Evolutionary conservation across 2,888 invertebrate species (phyloP).

Genomic region (Gasteruption jaculator): DNA sequence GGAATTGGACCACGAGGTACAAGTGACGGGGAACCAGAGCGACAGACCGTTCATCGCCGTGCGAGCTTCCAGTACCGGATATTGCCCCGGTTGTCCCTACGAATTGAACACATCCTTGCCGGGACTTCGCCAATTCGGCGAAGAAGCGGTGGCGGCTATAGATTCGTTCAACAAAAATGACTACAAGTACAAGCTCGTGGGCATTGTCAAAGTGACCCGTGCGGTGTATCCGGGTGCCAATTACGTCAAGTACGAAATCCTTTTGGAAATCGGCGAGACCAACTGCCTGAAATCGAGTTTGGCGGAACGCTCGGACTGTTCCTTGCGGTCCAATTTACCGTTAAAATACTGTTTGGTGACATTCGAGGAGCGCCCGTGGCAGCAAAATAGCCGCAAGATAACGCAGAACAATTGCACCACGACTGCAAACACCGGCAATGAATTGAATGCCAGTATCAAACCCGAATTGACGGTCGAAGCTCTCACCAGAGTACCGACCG

Average conservation of each 20-base stretch:
- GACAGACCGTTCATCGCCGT: constrained; percentile 43
- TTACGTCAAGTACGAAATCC: constrained; percentile 39
- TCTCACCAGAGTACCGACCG: constrained; percentile 20
- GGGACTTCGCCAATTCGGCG: constrained; percentile 37
- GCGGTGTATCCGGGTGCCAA: constrained; percentile 39
- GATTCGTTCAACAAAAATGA: constrained; percentile 37
- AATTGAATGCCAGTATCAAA: constrained; percentile 25
- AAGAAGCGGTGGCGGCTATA: constrained; percentile 36
- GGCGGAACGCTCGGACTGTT: constrained; percentile 36
- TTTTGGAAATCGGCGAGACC: constrained; percentile 41
- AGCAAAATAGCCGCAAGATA: constrained; percentile 33
- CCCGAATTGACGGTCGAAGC: constrained; percentile 20
- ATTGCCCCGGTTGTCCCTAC: constrained; percentile 46
- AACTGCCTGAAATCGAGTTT: constrained; percentile 36
- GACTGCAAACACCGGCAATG: constrained; percentile 23
- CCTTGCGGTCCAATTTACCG: constrained; percentile 32
- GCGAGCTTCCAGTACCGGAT: constrained; percentile 32
- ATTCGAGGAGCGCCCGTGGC: constrained; percentile 42
- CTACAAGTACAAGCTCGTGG: constrained; percentile 40
- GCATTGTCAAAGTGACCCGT: constrained; percentile 37
- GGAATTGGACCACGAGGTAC: constrained; percentile 39
- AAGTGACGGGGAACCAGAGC: constrained; percentile 34
- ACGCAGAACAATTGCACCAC: constrained; percentile 43
- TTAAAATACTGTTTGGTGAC: constrained; percentile 36
- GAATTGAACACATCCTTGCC: constrained; percentile 43